These are phyloP conservation scores for Orthosia incerta DNA, from an alignment of 2,888 invertebrate species.

Conservation along the genomic window DNA sequence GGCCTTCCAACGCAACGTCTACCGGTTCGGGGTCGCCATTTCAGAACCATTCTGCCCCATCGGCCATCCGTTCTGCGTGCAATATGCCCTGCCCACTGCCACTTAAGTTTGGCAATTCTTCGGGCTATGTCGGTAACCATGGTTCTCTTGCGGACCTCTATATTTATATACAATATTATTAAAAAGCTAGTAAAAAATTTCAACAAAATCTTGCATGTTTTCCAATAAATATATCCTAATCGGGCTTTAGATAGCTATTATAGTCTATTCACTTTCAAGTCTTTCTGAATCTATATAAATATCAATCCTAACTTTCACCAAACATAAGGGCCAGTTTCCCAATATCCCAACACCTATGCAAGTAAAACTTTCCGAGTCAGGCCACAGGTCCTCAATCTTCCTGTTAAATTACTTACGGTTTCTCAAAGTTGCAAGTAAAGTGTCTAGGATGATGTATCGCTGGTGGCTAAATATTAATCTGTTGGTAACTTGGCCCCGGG, in stretches of 20 bases:
- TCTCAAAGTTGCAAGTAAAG: constrained; percentile 47
- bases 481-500: constrained; percentile 38
- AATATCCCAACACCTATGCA: constrained; percentile 9
- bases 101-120: no score
- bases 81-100: no score
- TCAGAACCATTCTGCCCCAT: no score
- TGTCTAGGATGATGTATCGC: constrained; percentile 60
- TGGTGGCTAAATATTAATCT: constrained; percentile 46
- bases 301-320: not conserved
- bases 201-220: no score
- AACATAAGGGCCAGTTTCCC: not conserved
- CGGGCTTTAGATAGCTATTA: not conserved
- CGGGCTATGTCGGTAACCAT: no score
- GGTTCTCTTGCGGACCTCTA: no score
- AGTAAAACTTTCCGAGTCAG: constrained; percentile 30
- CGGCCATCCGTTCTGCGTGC: no score
- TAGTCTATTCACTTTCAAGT: not conserved
- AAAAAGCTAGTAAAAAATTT: no score
- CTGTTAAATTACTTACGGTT: constrained; percentile 43
- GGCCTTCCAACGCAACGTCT: no score
- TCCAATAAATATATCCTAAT: no score
- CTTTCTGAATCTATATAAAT: not conserved
- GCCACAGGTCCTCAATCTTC: constrained; percentile 55
- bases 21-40: no score
- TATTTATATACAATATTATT: no score